Base-by-base conservation (phyloP, 2,888 invertebrate species). In the Thalpophila matura region DNA sequence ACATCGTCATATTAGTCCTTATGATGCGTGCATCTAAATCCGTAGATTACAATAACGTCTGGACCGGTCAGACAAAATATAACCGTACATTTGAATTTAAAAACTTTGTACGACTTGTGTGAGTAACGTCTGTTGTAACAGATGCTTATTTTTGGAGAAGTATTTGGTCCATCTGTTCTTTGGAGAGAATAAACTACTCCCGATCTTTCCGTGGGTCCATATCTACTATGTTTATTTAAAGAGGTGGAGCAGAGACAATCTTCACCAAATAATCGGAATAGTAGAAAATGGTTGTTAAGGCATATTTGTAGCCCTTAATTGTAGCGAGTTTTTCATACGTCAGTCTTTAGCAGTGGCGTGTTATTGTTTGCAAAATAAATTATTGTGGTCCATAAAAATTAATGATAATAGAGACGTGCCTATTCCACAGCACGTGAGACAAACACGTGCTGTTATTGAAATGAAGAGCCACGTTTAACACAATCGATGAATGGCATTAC, bases 1-100 rank as follows among this genome's bases (percentile, higher is more conserved):
- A 40, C 5, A 29, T n/a, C 42, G 61, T 47, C 46, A 65, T 43
- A 27, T 14, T 20, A 38, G 16, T 62, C 18, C 26, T 50, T 24
- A 22, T 20, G 22, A 50, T 38, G 49, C 18, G 22, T 14, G n/a
- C 4, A 20, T 40, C 74, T 67, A 70, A 66, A 54, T 74, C 16
- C 10, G 59, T 53, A 45, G 43, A 59, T 54, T 47, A 59, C 31
- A 71, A 62, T 35, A 56, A 10, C n/a, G 73, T 68, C 73, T 65
- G 49, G 73, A 65, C 38, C 37, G 26, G 20, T 49, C 35, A 72
- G 73, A 68, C 66, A 10, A 26, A 50, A 56, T 26, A 33, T 45
- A 33, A 51, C 22, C 4, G 22, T 27, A 20, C 4, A 46, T 40
- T 24, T 2, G 12, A 42, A 31, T 46, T 53, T 46, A 0, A 10